These are phyloP conservation scores for Papilio dardanus DNA, from an alignment of 1,140 invertebrate genomes.

Conservation along the genomic window DNA sequence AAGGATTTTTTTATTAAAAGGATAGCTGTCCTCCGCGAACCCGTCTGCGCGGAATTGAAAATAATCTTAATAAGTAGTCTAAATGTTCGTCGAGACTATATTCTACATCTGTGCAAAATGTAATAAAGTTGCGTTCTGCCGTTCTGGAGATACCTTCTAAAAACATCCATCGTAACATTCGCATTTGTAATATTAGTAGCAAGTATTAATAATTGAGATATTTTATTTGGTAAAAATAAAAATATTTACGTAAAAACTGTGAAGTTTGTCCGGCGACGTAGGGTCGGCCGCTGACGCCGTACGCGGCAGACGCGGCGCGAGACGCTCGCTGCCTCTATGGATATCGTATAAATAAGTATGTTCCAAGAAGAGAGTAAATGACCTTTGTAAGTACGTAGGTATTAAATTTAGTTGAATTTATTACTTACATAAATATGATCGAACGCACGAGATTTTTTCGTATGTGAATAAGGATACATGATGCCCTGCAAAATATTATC, in stretches of 20 bases:
- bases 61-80: too few species aligned
- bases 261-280: slow-evolving; percentile 75
- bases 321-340: slow-evolving; percentile 64
- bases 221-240: not conserved
- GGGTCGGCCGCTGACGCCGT: slow-evolving; percentile 62
- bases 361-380: not conserved
- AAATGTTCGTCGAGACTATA: too few species aligned
- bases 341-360: slow-evolving; percentile 11
- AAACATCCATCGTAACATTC: too few species aligned
- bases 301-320: slow-evolving; percentile 63
- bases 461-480: slow-evolving; percentile 76
- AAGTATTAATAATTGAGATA: too few species aligned
- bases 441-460: slow-evolving; percentile 66
- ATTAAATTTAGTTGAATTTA: not conserved
- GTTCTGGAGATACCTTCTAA: too few species aligned
- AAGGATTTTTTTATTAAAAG: too few species aligned
- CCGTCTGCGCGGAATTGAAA: too few species aligned
- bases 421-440: slow-evolving; percentile 70
- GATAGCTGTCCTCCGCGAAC: too few species aligned
- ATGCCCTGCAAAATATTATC: slow-evolving; percentile 59
- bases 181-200: too few species aligned
- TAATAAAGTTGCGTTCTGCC: too few species aligned
- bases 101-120: too few species aligned
- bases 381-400: too few species aligned
- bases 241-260: slow-evolving; percentile 68